A percentile compares a stretch with the other conserved stretches of the same genome.
phyloP scores from a whole-genome alignment of 2,113 vertebrate species.

The Proteles cristata region DNA sequence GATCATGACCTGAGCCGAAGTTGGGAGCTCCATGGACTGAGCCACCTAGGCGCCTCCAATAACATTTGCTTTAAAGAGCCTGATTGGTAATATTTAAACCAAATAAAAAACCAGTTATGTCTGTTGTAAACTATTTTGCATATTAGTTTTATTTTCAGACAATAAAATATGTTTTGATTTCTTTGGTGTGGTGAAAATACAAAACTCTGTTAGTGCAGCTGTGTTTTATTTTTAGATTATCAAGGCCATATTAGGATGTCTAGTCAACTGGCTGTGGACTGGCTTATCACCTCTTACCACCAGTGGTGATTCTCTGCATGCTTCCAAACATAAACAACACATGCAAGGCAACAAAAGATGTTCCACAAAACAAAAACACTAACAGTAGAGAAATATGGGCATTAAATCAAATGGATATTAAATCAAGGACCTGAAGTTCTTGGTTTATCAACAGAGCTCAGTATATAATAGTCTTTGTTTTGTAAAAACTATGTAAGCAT shows the following conservation, averaged over 20 bases:
- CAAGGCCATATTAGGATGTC: not conserved
- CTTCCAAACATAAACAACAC: slow-evolving; percentile 20
- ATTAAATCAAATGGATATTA: not conserved
- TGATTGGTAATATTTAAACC: not conserved
- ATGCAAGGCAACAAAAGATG: not conserved
- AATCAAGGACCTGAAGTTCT: not conserved
- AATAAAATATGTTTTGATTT: not conserved
- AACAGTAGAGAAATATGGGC: not conserved
- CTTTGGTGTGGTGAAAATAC: not conserved
- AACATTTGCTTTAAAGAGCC: not conserved
- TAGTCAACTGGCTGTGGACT: not conserved
- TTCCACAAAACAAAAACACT: not conserved
- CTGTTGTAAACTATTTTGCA: not conserved
- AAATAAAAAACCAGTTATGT: not conserved
- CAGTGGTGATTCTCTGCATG: not conserved
- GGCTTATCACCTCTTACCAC: not conserved
- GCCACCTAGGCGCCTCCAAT: not conserved
- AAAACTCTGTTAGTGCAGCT: not conserved
- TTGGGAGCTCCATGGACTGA: too few species aligned
- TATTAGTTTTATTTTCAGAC: not conserved
- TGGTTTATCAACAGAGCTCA: not conserved
- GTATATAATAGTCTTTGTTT: not conserved
- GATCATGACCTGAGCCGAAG: too few species aligned
- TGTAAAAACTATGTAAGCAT: not conserved
- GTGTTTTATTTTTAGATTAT: not conserved